phyloP scores from a whole-genome alignment of 2,888 invertebrate genomes.

The Agrotis segetum region DNA sequence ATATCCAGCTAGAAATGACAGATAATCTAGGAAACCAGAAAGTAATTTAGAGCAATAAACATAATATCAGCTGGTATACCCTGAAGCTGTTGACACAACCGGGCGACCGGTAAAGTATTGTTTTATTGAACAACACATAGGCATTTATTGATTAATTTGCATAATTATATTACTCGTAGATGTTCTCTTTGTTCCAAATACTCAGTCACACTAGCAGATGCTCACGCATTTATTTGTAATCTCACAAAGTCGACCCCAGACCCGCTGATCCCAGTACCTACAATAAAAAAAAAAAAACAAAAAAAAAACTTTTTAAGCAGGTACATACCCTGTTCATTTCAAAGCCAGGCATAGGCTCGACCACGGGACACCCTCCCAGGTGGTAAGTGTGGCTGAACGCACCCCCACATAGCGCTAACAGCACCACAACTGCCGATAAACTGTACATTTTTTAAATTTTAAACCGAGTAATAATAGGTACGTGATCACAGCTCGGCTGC shows the following conservation, averaged over 20 bases:
- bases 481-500: slow-evolving; percentile 26
- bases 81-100: neutral
- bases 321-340: slow-evolving; percentile 92
- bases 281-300: slow-evolving; percentile 19
- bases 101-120: neutral
- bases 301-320: neutral
- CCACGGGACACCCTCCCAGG: slow-evolving; percentile 93
- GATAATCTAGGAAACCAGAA: slow-evolving; percentile 1
- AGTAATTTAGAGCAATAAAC: slow-evolving; percentile 20
- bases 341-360: slow-evolving; percentile 94
- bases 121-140: slow-evolving; percentile 8
- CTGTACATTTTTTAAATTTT: slow-evolving; percentile 70
- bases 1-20: neutral
- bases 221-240: slow-evolving; percentile 8
- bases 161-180: neutral
- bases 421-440: slow-evolving; percentile 68
- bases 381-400: slow-evolving; percentile 93
- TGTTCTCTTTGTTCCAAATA: slow-evolving; percentile 15
- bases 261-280: slow-evolving; percentile 26
- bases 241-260: slow-evolving; percentile 9
- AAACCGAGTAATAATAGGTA: neutral
- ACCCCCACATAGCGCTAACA: slow-evolving; percentile 77
- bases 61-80: neutral
- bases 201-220: neutral
- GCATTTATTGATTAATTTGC: neutral